Percentiles rank a stretch among this genome's conserved stretches.
These are phyloP conservation scores for Caenorhabditis remanei DNA, from an alignment of 1,140 invertebrate species.

Conservation along the genomic window DNA sequence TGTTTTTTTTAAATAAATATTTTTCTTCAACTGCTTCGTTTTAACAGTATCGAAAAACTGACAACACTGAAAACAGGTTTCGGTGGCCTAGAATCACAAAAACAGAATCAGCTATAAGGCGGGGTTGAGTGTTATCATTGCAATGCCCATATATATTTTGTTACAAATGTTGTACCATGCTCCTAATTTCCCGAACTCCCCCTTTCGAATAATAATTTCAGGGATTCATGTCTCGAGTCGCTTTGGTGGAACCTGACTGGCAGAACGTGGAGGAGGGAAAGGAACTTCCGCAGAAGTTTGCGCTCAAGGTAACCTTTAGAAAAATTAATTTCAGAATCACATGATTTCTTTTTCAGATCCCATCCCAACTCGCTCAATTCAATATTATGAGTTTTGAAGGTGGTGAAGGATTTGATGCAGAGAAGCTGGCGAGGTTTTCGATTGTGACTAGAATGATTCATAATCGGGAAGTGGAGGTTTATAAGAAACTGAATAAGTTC, in stretches of 20 bases:
- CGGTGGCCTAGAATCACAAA: background rate
- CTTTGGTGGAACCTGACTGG: constrained; percentile 23
- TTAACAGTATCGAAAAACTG: no score
- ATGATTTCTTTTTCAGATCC: background rate
- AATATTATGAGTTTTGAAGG: background rate
- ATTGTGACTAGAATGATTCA: background rate
- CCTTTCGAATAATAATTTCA: no score
- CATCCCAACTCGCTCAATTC: background rate
- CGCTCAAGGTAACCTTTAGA: background rate
- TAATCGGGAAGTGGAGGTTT: constrained; percentile 31
- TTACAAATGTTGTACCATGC: no score
- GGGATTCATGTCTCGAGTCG: constrained; percentile 46
- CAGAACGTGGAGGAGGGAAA: no score
- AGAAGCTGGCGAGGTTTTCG: background rate
- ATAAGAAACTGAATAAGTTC: constrained; percentile 10
- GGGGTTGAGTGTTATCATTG: no score
- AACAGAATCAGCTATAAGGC: no score
- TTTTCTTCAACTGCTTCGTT: no score
- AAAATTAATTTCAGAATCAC: background rate
- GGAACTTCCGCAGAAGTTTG: no score
- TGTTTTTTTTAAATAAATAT: no score
- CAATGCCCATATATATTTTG: no score
- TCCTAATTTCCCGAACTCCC: no score
- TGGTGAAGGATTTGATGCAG: background rate
- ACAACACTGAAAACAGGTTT: no score